phyloP scores from a whole-genome alignment of 2,113 vertebrate genomes.

The Callithrix jacchus region DNA sequence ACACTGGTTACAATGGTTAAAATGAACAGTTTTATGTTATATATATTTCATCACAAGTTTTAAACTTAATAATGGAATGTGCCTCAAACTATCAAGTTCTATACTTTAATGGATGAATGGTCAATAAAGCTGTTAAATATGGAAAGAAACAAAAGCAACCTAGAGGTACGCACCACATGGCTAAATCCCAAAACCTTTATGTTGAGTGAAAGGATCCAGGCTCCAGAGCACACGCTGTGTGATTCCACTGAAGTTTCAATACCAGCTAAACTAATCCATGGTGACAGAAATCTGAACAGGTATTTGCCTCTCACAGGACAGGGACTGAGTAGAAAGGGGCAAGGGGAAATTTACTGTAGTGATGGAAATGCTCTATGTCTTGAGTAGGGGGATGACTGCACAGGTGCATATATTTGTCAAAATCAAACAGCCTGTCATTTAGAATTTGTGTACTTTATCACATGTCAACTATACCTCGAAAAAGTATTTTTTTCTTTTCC shows the following conservation, averaged over 20 bases:
- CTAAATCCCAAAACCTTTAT: neutral
- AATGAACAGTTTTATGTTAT: neutral
- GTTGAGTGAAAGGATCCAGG: neutral
- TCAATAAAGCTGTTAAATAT: neutral
- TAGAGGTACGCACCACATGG: neutral
- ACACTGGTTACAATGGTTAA: neutral
- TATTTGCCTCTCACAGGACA: fast-evolving
- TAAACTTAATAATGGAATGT: neutral
- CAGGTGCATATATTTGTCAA: neutral
- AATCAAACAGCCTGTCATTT: neutral
- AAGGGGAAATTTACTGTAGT: neutral
- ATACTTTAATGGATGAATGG: neutral
- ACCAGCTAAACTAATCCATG: fast-evolving
- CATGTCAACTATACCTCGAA: fast-evolving
- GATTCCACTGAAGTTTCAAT: fast-evolving
- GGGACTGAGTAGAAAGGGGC: neutral
- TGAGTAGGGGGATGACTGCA: neutral
- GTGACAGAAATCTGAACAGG: neutral
- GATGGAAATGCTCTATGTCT: neutral
- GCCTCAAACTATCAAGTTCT: neutral
- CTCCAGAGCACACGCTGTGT: fast-evolving
- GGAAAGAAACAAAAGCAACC: neutral
- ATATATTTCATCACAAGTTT: neutral
- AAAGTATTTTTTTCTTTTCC: neutral
- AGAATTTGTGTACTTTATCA: neutral